These are phyloP conservation scores for Deroptyus accipitrinus DNA, from an alignment of 2,113 vertebrate species.

Conservation along the genomic window DNA sequence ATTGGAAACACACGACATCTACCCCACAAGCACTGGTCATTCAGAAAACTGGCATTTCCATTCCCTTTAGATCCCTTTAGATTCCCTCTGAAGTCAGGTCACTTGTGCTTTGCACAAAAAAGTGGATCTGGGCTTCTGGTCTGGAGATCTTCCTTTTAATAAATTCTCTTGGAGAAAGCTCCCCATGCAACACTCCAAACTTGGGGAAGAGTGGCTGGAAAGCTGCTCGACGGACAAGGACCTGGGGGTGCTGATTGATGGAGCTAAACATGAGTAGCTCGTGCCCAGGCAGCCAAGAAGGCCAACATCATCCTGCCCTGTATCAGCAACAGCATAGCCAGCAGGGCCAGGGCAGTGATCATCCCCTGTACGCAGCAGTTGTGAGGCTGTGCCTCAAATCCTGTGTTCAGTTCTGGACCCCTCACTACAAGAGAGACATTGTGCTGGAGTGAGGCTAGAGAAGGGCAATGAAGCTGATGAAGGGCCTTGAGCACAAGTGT, in stretches of 20 bases:
- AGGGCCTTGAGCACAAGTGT: neutral
- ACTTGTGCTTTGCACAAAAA: neutral
- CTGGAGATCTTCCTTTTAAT: neutral
- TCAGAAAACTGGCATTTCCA: neutral
- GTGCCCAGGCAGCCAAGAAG: neutral
- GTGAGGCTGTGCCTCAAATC: neutral
- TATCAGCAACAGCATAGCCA: neutral
- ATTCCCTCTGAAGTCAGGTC: neutral
- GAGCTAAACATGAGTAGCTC: neutral
- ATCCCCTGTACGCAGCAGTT: neutral
- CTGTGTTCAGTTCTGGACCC: neutral
- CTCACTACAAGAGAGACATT: neutral
- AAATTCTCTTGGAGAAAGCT: neutral
- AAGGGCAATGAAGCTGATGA: neutral
- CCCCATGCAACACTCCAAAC: neutral
- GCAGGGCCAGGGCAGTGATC: neutral
- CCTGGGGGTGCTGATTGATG: neutral
- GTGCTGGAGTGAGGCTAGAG: neutral
- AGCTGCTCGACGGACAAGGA: neutral
- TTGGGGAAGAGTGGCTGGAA: neutral
- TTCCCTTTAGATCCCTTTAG: neutral
- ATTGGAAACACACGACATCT: accelerated
- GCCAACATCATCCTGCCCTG: neutral
- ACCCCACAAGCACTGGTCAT: accelerated
- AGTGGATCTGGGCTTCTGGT: neutral